These are phyloP conservation scores for Gopherus evgoodei DNA, from an alignment of 2,113 vertebrate species.

Conservation along the genomic window DNA sequence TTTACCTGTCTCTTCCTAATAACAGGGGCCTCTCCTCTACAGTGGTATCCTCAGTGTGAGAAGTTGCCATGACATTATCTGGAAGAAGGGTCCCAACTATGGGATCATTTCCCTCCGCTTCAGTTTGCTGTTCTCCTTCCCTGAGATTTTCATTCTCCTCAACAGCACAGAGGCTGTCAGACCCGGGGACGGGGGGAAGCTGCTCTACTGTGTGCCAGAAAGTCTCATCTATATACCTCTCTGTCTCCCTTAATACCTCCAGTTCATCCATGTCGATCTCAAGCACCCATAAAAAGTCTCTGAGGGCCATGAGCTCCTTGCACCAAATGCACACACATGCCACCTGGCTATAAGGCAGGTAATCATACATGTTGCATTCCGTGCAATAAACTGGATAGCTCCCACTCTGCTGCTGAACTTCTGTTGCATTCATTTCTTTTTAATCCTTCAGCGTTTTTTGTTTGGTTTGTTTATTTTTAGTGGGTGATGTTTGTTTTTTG, in stretches of 20 bases:
- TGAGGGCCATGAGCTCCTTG: neutral
- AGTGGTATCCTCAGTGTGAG: neutral
- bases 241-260: no score
- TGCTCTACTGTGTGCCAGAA: neutral
- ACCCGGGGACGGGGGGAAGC: accelerated
- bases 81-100: neutral
- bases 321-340: neutral
- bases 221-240: neutral
- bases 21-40: neutral
- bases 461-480: neutral
- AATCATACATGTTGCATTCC: neutral
- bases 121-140: neutral
- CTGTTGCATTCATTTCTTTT: neutral
- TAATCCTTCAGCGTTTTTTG: neutral
- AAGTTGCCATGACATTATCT: neutral
- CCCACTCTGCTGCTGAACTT: neutral
- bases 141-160: neutral
- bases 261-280: no score
- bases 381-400: neutral
- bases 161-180: neutral
- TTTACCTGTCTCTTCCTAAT: neutral
- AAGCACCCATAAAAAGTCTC: no score
- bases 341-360: neutral
- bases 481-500: neutral
- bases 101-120: neutral